Evolutionary conservation across 2,113 vertebrate genomes (phyloP).

Genomic region (Pycnonotus jocosus): DNA sequence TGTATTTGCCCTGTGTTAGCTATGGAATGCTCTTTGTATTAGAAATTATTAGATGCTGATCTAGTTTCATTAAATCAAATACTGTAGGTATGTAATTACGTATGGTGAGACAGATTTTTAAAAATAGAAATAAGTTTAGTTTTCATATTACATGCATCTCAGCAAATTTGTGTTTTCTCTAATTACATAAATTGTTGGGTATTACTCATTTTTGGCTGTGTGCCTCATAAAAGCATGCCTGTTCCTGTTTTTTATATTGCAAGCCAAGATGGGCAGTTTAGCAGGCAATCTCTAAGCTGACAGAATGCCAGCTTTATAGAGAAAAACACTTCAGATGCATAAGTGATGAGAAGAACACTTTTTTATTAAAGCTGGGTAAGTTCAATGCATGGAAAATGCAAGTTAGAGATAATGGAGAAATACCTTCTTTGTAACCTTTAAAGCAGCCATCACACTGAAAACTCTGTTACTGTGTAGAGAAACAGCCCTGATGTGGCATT

Average conservation of each 20-base stretch:
- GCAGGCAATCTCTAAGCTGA: neutral
- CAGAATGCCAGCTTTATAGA: neutral
- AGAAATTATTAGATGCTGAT: neutral
- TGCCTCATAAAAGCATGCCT: neutral
- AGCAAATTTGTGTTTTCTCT: neutral
- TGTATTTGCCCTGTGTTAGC: neutral
- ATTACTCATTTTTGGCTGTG: neutral
- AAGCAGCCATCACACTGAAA: neutral
- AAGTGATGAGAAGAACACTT: neutral
- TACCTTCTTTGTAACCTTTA: neutral
- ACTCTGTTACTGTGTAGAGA: neutral
- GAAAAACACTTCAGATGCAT: neutral
- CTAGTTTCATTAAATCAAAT: neutral
- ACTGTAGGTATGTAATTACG: neutral
- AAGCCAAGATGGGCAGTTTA: conserved; percentile 1
- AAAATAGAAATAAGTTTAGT: neutral
- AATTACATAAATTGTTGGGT: neutral
- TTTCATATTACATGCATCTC: neutral
- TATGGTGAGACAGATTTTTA: neutral
- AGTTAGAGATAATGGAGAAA: neutral
- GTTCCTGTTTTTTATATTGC: neutral
- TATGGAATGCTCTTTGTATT: neutral
- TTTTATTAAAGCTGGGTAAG: neutral
- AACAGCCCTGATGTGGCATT: neutral
- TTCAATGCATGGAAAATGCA: neutral